Percentiles rank a stretch among this genome's conserved stretches.
Evolutionary conservation across 1,140 invertebrate genomes (phyloP).

Genomic region (Ceratosolen solmsi): DNA sequence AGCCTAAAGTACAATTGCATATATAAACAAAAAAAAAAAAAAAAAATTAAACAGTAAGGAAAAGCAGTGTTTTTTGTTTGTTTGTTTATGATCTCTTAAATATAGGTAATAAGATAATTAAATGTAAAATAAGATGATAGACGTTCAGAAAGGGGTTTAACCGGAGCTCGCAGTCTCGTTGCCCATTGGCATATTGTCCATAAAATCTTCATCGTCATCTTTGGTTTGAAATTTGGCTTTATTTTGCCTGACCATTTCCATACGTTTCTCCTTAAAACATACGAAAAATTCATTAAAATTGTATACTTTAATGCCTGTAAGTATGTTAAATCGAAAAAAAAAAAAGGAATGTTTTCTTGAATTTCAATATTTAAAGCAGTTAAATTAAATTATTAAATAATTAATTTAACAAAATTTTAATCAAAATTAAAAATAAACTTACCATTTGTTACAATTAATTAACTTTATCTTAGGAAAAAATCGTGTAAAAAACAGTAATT

Average conservation of each 20-base stretch:
- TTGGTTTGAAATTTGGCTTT: slow-evolving; percentile 76
- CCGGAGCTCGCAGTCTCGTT: slow-evolving; percentile 77
- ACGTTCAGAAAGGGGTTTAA: slow-evolving; percentile 63
- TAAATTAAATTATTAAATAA: too few species aligned
- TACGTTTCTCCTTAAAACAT: slow-evolving; percentile 85
- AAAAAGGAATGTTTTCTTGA: background rate
- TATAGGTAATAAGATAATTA: slow-evolving; percentile 33
- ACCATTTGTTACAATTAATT: too few species aligned
- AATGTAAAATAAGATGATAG: slow-evolving; percentile 3
- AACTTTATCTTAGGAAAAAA: too few species aligned
- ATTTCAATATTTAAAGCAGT: background rate
- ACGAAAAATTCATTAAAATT: slow-evolving; percentile 45
- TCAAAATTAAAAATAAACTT: too few species aligned
- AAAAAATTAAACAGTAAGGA: too few species aligned
- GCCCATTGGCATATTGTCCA: slow-evolving; percentile 62
- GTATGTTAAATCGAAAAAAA: background rate
- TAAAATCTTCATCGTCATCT: slow-evolving; percentile 57
- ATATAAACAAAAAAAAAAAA: too few species aligned
- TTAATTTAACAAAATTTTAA: too few species aligned
- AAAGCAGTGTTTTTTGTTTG: slow-evolving; percentile 29
- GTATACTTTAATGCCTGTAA: background rate
- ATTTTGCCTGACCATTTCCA: slow-evolving; percentile 89
- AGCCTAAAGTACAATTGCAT: slow-evolving; percentile 24
- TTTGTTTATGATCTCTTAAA: too few species aligned
- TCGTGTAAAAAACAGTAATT: too few species aligned